Evolutionary conservation across 2,113 vertebrate species (phyloP).

Genomic region (Porphyrio hochstetteri): DNA sequence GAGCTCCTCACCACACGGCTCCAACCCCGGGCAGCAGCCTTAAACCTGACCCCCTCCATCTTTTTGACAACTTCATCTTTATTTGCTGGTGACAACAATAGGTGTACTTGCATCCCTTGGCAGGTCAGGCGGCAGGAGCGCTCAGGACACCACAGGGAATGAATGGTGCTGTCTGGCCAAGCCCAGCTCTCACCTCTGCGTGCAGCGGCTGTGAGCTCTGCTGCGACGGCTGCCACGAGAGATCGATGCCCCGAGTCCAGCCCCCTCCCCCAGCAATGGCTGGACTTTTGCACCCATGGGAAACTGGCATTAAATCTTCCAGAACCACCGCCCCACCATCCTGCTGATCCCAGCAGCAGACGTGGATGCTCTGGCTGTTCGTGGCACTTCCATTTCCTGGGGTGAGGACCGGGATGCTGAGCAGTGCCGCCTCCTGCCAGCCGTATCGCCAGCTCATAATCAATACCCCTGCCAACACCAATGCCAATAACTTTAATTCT

Average conservation of each 20-base stretch:
- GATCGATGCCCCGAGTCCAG: background rate
- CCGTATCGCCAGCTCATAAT: background rate
- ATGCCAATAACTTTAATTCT: conserved; percentile 1
- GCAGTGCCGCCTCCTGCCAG: background rate
- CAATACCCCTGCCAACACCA: background rate
- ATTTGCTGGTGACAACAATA: background rate
- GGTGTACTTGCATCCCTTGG: background rate
- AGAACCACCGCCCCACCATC: too few relatives aligned
- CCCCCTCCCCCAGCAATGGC: accelerated
- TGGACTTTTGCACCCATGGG: background rate
- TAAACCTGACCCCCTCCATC: background rate
- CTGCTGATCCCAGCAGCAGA: background rate
- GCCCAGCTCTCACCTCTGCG: background rate
- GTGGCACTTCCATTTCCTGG: accelerated
- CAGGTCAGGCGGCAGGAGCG: background rate
- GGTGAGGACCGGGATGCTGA: background rate
- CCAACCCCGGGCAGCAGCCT: background rate
- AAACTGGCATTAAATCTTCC: accelerated
- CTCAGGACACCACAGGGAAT: background rate
- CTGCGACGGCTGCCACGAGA: accelerated
- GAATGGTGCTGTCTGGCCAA: accelerated
- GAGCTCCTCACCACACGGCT: accelerated
- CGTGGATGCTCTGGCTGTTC: accelerated
- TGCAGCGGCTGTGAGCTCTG: background rate
- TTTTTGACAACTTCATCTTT: conserved; percentile 2